phyloP scores from a whole-genome alignment of 2,797 vertebrate genomes.

The Halcyon leucocephala region DNA sequence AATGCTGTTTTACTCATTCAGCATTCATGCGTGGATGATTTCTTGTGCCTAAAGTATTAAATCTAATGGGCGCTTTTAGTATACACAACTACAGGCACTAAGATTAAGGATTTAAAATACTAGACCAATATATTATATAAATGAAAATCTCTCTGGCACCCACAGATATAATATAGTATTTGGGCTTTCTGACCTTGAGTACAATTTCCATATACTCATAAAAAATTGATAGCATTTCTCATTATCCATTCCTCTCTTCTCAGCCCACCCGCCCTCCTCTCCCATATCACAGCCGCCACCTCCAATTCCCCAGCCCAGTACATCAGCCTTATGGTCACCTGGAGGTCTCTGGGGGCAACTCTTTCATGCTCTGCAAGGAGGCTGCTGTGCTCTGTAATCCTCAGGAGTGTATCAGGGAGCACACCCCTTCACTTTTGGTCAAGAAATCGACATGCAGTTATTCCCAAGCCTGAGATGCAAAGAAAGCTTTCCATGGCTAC shows the following conservation, averaged over 20 bases:
- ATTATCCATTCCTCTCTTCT: constrained; percentile 56
- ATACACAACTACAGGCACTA: constrained; percentile 47
- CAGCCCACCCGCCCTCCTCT: neutral
- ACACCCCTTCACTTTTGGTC: neutral
- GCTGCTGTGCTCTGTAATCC: neutral
- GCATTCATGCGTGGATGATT: constrained; percentile 14
- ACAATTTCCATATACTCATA: constrained; percentile 68
- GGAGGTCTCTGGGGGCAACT: constrained; percentile 7
- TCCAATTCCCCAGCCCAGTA: neutral
- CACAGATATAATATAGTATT: constrained; percentile 60
- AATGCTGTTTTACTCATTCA: constrained; percentile 45
- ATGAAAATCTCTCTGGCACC: constrained; percentile 64
- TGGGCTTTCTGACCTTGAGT: constrained; percentile 72
- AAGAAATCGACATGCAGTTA: neutral
- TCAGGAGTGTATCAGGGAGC: neutral
- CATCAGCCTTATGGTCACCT: constrained; percentile 1
- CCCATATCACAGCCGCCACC: neutral
- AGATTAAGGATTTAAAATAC: constrained; percentile 69
- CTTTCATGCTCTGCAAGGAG: neutral
- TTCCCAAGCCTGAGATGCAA: constrained; percentile 26
- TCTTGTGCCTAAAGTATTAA: constrained; percentile 51
- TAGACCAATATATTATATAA: constrained; percentile 55
- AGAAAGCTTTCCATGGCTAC: neutral
- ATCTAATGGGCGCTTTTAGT: constrained; percentile 53
- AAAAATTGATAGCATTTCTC: constrained; percentile 71